phyloP scores from a whole-genome alignment of 2,797 vertebrate species.

The Hephaestus fuliginosus region DNA sequence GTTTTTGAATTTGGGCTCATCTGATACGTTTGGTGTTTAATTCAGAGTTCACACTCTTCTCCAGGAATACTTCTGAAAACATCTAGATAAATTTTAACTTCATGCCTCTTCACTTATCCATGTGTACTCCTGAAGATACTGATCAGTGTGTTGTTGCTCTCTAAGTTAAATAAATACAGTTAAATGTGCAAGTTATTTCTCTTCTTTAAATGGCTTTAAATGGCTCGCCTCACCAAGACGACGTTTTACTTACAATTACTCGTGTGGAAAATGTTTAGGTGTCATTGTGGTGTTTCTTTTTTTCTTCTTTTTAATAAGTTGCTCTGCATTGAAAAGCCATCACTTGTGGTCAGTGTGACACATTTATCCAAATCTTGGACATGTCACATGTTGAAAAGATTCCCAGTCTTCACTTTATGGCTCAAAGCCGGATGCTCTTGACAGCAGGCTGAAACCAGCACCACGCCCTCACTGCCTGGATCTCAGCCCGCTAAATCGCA shows the following conservation, averaged over 20 bases:
- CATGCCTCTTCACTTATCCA: not conserved
- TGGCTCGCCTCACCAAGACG: not conserved
- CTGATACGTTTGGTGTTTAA: not conserved
- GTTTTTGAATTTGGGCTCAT: not conserved
- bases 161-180: not conserved
- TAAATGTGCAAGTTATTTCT: not conserved
- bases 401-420: constrained; percentile 56
- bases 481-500: not conserved
- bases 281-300: constrained; percentile 1
- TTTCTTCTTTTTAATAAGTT: not conserved
- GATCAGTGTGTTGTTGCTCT: not conserved
- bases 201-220: not conserved
- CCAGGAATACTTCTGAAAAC: not conserved
- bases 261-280: not conserved
- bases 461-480: constrained; percentile 52
- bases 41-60: not conserved
- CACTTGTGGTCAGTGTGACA: constrained; percentile 34
- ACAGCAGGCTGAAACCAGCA: constrained; percentile 50
- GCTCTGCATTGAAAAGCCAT: constrained; percentile 52
- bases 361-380: constrained; percentile 34
- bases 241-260: not conserved
- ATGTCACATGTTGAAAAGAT: constrained; percentile 44
- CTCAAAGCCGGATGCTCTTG: constrained; percentile 44
- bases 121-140: not conserved
- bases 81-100: not conserved